A percentile compares a stretch with the other conserved stretches of the same genome.
Evolutionary conservation across 2,797 vertebrate species (phyloP).

Genomic region (Cygnus olor): DNA sequence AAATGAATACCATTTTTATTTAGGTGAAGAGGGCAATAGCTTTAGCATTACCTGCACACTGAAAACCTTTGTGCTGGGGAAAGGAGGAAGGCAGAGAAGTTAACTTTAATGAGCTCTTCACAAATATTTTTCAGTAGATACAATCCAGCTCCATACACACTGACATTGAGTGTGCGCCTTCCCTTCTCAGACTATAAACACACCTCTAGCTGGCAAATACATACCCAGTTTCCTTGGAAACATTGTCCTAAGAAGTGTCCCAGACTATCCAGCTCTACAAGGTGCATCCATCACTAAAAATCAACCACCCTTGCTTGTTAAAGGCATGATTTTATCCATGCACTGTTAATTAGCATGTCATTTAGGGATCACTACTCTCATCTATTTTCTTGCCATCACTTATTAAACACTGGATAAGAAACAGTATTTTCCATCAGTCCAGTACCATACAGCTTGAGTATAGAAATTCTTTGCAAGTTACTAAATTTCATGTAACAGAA

Average conservation of each 20-base stretch:
- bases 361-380: background rate
- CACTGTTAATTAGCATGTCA: background rate
- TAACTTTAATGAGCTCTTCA: background rate
- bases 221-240: background rate
- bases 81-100: background rate
- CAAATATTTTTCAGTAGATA: background rate
- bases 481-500: background rate
- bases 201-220: background rate
- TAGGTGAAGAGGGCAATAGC: background rate
- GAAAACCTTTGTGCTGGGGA: background rate
- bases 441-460: background rate
- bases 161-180: fast-evolving
- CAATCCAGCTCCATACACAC: background rate
- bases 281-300: background rate
- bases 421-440: background rate
- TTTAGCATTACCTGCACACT: background rate
- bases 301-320: background rate
- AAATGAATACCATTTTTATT: background rate
- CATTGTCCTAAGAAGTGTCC: background rate
- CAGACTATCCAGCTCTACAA: background rate
- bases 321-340: background rate
- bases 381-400: background rate
- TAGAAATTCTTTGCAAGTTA: background rate
- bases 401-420: background rate
- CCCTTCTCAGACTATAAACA: background rate